Percentiles rank a stretch among this genome's conserved stretches.
Conservation (phyloP, 2,888 invertebrate species). For the Phaedon cochleariae region DNA sequence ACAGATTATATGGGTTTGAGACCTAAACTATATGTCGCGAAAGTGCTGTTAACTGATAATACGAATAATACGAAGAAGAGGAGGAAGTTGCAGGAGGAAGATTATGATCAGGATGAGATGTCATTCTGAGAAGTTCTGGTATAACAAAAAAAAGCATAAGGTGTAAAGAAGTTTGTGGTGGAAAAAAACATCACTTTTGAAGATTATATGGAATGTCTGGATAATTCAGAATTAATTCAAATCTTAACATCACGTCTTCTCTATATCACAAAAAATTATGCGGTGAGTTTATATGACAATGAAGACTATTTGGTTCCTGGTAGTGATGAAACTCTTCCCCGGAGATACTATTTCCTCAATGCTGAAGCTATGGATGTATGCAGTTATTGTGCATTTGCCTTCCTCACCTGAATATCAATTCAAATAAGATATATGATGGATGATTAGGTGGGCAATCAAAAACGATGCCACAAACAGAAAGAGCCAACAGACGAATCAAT, state of each 20-base stretch:
- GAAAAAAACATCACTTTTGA: conserved; percentile 34
- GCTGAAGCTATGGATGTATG: too few species aligned
- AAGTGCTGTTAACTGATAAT: conserved; percentile 21
- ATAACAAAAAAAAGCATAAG: conserved; percentile 41
- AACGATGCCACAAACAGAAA: too few species aligned
- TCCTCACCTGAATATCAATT: too few species aligned
- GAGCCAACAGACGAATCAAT: too few species aligned
- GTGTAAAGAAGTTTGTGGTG: conserved; percentile 28
- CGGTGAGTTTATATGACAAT: conserved; percentile 36
- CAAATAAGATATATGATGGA: too few species aligned
- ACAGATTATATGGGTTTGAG: conserved; percentile 50
- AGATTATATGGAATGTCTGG: conserved; percentile 32
- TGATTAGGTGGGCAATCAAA: too few species aligned
- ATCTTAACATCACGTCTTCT: too few species aligned
- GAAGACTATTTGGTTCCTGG: conserved; percentile 28
- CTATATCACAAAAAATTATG: too few species aligned
- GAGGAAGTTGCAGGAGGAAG: background rate
- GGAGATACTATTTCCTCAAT: background rate
- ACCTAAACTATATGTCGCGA: conserved; percentile 30
- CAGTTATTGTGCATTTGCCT: too few species aligned
- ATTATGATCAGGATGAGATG: conserved; percentile 19
- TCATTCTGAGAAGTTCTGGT: too few species aligned
- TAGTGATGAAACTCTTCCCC: background rate
- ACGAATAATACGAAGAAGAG: conserved; percentile 12
- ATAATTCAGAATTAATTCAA: too few species aligned